Evolutionary conservation across 2,888 invertebrate genomes (phyloP), one percentile per base, ranked within the genome.

Genomic region (Blera fallax): DNA sequence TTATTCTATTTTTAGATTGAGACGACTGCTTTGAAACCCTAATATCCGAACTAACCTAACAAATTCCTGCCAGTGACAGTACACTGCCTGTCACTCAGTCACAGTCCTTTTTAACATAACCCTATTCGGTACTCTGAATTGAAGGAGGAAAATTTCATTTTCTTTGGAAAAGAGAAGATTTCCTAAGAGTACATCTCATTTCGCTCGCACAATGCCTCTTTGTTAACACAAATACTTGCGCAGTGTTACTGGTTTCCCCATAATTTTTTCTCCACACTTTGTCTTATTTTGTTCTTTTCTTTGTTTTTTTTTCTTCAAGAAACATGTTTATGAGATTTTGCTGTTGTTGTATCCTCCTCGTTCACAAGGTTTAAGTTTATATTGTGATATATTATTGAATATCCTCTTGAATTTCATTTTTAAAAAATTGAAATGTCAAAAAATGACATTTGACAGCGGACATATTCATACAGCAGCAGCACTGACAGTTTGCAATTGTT

Each of bases 221-320:
- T 56, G 74, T 74, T 70, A 70, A 80, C 74, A 84, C 84, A 70
- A 43, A 84, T 70, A 84, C 84, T 50, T 80, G 79, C 80, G 84
- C 84, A 80, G 58, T 73, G 40, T 21, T 52, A 45, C 43, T 65
- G 58, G 50, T 56, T 82, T 40, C 48, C 27, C 50, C 16, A 18
- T 43, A 56, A 64, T 52, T 60, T 69, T 60, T 56, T 40, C 56
- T 24, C 62, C 16, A 21, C 45, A 11, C 14, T 48, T 67, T 45
- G 16, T 21, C 16, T 40, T 24, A 29, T 50, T 76, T 76, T 65
- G 43, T 56, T 76, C 18, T 27, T 78, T 64, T 62, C 34, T 60
- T 54, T 58, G n/a, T 62, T 45, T 43, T 21, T 8, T 6, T 24
- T 58, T n/a, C n/a, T 14, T 32, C 16, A 37, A 40, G 8, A 27